Evolutionary conservation across 92 coral and sea anemone genomes (phyloP), one percentile per base, ranked within the genome.

Genomic region (Porites evermanni): DNA sequence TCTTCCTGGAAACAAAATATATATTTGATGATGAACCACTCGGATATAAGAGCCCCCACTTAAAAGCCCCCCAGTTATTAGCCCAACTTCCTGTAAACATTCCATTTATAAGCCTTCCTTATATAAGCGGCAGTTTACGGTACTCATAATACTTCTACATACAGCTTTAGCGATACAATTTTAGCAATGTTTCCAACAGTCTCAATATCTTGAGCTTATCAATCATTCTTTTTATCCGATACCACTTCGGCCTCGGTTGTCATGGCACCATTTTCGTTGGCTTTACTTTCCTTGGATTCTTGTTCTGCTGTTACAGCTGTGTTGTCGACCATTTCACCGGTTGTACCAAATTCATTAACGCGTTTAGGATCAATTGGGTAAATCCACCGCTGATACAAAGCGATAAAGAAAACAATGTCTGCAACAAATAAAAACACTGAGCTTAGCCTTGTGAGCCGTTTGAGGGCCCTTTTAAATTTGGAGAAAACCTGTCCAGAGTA

Each of bases 321-420:
- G 10, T 63, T 80, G 6, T 92, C 89, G 3, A 72, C 73, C 0
- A 91, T 79, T 60, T 95, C 99, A 20, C 99, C 99, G 13, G 95
- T 89, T 69, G 94, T 86, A 70, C 99, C 99, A 84, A 95, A 97
- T 83, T 97, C 99, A 87, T 97, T 97, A 75, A 95, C 98, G 23
- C 99, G 96, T 87, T 93, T 95, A 56, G 86, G 97, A 82, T 97
- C 99, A 71, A 95, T 92, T 47, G 93, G 94, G 58, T 97, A 97
- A 29, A 97, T 93, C 99, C 99, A 97, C n/a, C 98, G 95, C 89
- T 97, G 99, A 79, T 97, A 97, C 81, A 97, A 86, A 87, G 88
- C 95, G 59, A 97, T 95, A 94, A 97, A 95, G 92, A 97, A 97
- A 8, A 97, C 95, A 2, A 97, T 91, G 73, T 97, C 99, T 97